Evolutionary conservation across 2,888 invertebrate species (phyloP), one percentile per base, ranked within the genome.

Genomic region (Acanthosepion pharaonis): DNA sequence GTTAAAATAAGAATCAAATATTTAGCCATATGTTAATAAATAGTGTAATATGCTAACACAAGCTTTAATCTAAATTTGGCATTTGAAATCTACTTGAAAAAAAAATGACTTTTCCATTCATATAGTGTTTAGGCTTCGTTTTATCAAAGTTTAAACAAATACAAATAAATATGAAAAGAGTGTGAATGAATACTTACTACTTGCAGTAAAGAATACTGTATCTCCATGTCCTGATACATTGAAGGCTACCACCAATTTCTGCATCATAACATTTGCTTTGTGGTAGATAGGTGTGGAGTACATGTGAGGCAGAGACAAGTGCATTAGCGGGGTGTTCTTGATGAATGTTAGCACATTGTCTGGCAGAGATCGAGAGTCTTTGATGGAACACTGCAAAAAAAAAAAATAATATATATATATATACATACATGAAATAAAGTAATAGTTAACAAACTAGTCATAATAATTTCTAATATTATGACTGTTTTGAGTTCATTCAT

Each of bases 231-330:
- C 95, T 20, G 95, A 95, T 28, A 95, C 95, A 92, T 95, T 95
- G 42, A 95, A 95, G 91, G 95, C 95, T 11, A 96, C 96, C 18
- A 95, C 95, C 53, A 97, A 94, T 59, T 96, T 96, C 55, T 96
- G 95, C 94, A 96, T 95, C 95, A 96, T 96, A 78, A 95, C 95
- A 93, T 96, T 96, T 51, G 95, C 95, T 93, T 96, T 95, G 94
- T 96, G 96, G 94, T 96, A 96, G 91, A 97, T 95, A 20, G 97
- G 96, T 64, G 95, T 94, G 11, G 96, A 96, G 95, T 95, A 96
- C 49, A 96, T 94, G n/a, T 96, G 96, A 3, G 95, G 94, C 9
- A 97, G 96, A 15, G 95, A 95, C 33, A 95, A 92, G 91, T 96
- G 96, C 96, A 96, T 97, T 20, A 96, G 94, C 92, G 96, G 96